Evolutionary conservation across 2,888 invertebrate genomes (phyloP).

Genomic region (Drosophila robusta): DNA sequence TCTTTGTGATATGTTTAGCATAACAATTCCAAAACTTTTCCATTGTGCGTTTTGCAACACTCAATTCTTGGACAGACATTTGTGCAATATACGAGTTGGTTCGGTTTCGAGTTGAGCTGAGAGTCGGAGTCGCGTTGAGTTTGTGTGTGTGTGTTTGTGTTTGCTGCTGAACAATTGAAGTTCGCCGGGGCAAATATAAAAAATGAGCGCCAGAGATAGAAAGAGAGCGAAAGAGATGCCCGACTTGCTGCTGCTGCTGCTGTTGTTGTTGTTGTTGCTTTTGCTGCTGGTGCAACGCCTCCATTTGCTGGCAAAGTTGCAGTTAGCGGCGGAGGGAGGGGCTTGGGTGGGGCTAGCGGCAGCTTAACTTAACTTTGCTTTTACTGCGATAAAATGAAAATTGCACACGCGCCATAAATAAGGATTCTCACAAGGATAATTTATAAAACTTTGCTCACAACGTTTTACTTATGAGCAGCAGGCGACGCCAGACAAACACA

Average conservation of each 20-base stretch:
- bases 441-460: conserved; percentile 84
- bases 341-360: conserved; percentile 27
- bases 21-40: neutral
- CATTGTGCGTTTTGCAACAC: conserved; percentile 49
- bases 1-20: neutral
- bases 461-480: conserved; percentile 82
- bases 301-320: conserved; percentile 60
- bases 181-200: conserved; percentile 74
- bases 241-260: conserved; percentile 17
- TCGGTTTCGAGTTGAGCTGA: conserved; percentile 33
- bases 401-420: conserved; percentile 85
- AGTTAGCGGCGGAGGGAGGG: conserved; percentile 11
- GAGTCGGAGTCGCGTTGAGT: conserved; percentile 36
- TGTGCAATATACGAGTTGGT: conserved; percentile 51
- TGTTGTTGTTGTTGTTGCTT: conserved; percentile 46
- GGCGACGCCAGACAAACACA: conserved; percentile 67
- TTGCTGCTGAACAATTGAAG: conserved; percentile 75
- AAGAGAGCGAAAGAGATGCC: conserved; percentile 15
- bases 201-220: conserved; percentile 54
- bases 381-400: conserved; percentile 85
- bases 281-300: conserved; percentile 70
- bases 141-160: conserved; percentile 43
- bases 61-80: conserved; percentile 57
- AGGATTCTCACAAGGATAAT: conserved; percentile 85
- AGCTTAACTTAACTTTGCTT: conserved; percentile 83